Conservation (phyloP, 1,140 invertebrate genomes). For the Nasonia vitripennis region DNA sequence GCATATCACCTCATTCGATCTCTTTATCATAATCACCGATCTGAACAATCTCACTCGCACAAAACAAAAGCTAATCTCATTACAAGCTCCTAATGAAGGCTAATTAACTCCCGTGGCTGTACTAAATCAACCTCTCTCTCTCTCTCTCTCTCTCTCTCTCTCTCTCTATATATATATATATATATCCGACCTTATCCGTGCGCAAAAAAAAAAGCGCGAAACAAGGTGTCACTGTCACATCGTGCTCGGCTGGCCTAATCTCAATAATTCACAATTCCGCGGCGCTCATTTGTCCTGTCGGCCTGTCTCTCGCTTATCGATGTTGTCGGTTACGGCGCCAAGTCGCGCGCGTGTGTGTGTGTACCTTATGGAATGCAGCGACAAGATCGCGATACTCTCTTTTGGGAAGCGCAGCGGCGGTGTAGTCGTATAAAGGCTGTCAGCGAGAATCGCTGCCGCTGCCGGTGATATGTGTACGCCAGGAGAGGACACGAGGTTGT, state of each 20-base stretch:
- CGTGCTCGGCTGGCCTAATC: slow-evolving; percentile 58
- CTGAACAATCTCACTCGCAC: neutral
- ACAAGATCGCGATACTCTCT: slow-evolving; percentile 4
- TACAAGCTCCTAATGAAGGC: neutral
- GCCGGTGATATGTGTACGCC: neutral
- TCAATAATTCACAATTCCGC: slow-evolving; percentile 60
- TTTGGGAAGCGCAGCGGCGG: neutral
- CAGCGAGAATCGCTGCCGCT: neutral
- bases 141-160: too few species aligned
- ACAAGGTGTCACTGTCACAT: slow-evolving; percentile 38
- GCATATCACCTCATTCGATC: neutral
- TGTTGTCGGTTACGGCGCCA: neutral
- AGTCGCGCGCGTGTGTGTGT: neutral
- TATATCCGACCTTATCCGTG: neutral
- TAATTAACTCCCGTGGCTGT: neutral
- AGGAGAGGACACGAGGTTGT: neutral
- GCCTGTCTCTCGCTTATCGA: neutral
- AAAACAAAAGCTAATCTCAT: slow-evolving; percentile 6
- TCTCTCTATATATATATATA: too few species aligned
- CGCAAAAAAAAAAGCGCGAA: slow-evolving; percentile 1
- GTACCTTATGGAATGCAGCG: slow-evolving; percentile 44
- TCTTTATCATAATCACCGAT: neutral
- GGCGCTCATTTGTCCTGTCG: slow-evolving; percentile 18
- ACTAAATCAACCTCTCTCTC: neutral
- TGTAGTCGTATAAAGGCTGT: neutral